Conservation (phyloP, 2,113 vertebrate genomes). For the Nipponia nippon region DNA sequence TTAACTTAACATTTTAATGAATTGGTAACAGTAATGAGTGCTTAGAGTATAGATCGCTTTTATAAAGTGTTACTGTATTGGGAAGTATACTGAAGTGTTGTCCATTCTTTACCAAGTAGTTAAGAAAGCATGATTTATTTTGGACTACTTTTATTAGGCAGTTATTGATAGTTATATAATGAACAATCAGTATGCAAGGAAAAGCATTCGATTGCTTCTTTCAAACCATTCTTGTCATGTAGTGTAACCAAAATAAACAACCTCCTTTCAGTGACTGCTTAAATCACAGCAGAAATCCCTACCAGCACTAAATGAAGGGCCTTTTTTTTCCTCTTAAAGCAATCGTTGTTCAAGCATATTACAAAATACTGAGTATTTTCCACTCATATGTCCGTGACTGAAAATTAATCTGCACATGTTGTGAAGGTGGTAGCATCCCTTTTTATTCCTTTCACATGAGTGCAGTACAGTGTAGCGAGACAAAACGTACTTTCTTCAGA, state of each 20-base stretch:
- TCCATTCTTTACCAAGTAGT: neutral
- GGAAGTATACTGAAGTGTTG: constrained; percentile 23
- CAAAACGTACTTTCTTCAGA: neutral
- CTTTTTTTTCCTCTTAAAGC: neutral
- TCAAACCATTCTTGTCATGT: neutral
- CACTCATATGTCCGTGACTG: neutral
- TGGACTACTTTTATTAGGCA: constrained; percentile 26
- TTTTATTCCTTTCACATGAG: neutral
- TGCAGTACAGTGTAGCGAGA: neutral
- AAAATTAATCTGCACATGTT: neutral
- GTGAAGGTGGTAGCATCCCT: neutral
- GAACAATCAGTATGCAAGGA: constrained; percentile 10
- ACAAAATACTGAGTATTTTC: neutral
- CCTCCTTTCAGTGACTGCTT: neutral
- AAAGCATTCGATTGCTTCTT: neutral
- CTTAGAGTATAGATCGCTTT: neutral
- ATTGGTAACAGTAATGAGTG: neutral
- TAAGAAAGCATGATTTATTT: constrained; percentile 29
- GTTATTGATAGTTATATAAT: constrained; percentile 36
- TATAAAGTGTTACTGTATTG: neutral
- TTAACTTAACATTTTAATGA: constrained; percentile 35
- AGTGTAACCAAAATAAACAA: neutral
- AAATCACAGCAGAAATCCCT: constrained; percentile 18
- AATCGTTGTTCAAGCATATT: neutral
- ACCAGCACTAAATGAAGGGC: neutral